These are phyloP conservation scores for Enteromius viviparus DNA, from an alignment of 2,797 vertebrate genomes.

Conservation along the genomic window DNA sequence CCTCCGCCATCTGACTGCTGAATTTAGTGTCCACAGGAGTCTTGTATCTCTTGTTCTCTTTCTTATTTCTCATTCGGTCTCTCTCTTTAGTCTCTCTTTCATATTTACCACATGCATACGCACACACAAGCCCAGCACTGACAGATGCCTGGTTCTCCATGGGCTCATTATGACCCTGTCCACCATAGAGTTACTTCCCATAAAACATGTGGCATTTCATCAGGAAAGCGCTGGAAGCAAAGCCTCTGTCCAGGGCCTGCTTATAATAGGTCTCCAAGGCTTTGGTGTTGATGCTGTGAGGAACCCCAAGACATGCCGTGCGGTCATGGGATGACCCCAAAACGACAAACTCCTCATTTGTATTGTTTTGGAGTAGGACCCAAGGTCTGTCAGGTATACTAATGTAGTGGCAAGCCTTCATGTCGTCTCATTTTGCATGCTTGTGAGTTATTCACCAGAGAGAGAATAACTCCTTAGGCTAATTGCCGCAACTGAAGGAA, in stretches of 20 bases:
- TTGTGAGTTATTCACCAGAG: background rate
- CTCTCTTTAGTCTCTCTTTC: conserved; percentile 19
- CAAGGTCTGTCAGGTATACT: background rate
- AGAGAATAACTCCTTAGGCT: background rate
- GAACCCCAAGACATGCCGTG: conserved; percentile 17
- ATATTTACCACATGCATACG: conserved; percentile 37
- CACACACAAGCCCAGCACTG: conserved; percentile 29
- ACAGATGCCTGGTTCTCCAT: conserved; percentile 40
- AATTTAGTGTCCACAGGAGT: conserved; percentile 34
- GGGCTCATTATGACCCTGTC: conserved; percentile 53
- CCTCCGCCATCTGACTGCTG: background rate
- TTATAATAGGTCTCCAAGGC: conserved; percentile 51
- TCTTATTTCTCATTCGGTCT: background rate
- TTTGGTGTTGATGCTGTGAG: conserved; percentile 45
- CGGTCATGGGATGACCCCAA: conserved; percentile 25
- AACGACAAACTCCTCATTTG: conserved; percentile 33
- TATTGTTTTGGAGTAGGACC: background rate
- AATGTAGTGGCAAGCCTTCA: conserved; percentile 1
- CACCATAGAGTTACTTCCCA: conserved; percentile 53
- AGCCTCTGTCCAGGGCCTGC: conserved; percentile 24
- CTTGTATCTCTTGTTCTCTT: background rate
- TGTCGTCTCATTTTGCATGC: conserved; percentile 14
- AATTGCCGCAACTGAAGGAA: background rate
- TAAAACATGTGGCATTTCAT: conserved; percentile 57
- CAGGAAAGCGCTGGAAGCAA: conserved; percentile 48